These are phyloP conservation scores for Sturmia bella DNA, from an alignment of 2,888 invertebrate species.

Conservation along the genomic window DNA sequence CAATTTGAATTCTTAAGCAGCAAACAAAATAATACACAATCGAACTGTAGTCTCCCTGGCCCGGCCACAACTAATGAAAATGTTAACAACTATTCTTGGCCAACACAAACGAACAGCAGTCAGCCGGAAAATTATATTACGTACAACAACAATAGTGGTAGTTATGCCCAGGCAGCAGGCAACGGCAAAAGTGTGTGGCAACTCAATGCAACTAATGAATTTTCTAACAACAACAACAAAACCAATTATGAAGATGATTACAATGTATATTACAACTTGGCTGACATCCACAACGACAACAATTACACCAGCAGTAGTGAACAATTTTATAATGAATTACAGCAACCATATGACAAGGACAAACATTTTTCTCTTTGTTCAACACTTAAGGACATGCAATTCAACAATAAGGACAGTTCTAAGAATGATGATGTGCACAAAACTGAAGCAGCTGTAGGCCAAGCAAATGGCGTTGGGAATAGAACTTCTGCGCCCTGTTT, in stretches of 20 bases:
- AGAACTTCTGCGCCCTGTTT: too few relatives aligned
- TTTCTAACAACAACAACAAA: conserved; percentile 5
- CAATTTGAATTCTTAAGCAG: conserved; percentile 40
- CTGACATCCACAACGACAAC: conserved; percentile 24
- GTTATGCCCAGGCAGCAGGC: neutral
- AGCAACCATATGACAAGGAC: conserved; percentile 39
- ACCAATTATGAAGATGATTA: conserved; percentile 1
- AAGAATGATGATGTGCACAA: conserved; percentile 3
- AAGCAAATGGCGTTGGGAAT: neutral
- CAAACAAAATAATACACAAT: conserved; percentile 8
- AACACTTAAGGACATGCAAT: conserved; percentile 23
- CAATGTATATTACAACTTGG: conserved; percentile 35
- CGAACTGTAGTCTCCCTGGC: neutral
- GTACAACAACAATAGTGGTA: conserved; percentile 17
- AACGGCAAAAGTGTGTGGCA: conserved; percentile 36
- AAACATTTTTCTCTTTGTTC: conserved; percentile 8
- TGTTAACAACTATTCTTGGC: conserved; percentile 44
- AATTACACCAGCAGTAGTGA: conserved; percentile 6
- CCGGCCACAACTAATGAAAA: conserved; percentile 48
- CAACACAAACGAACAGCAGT: conserved; percentile 45
- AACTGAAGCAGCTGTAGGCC: conserved; percentile 74
- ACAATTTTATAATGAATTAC: conserved; percentile 38
- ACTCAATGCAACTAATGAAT: conserved; percentile 44
- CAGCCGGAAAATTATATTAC: conserved; percentile 64
- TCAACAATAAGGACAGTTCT: conserved; percentile 3